Conservation (phyloP, 1,140 invertebrate genomes). For the Drosophila nikananu region DNA sequence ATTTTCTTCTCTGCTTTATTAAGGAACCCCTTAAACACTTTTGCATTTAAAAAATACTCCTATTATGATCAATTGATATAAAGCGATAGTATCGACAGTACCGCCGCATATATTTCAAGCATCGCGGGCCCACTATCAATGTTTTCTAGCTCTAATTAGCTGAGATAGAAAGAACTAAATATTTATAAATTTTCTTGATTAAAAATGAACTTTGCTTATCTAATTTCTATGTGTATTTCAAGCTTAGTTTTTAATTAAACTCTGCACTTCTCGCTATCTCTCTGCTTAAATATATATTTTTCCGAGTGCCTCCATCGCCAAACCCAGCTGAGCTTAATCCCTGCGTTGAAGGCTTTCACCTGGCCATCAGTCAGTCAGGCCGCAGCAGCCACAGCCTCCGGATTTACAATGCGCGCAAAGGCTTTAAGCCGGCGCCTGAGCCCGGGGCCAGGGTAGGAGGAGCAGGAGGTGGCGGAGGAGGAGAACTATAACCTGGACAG, state of each 20-base stretch:
- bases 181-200: background rate
- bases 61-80: too few species aligned
- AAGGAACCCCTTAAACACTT: too few species aligned
- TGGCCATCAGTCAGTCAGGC: slow-evolving; percentile 39
- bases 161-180: background rate
- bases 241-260: slow-evolving; percentile 2
- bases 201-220: background rate
- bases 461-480: slow-evolving; percentile 12
- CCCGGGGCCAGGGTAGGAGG: slow-evolving; percentile 1
- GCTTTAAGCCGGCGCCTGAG: slow-evolving; percentile 40
- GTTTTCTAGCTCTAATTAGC: background rate
- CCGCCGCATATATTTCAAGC: too few species aligned
- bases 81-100: too few species aligned
- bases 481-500: slow-evolving; percentile 32
- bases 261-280: background rate
- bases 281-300: background rate
- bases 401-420: slow-evolving; percentile 47
- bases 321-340: slow-evolving; percentile 25
- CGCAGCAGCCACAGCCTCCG: slow-evolving; percentile 45
- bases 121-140: background rate
- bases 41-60: too few species aligned
- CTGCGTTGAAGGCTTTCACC: slow-evolving; percentile 47
- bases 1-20: background rate
- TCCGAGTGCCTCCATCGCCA: background rate
- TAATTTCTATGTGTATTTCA: too few species aligned